These are phyloP conservation scores for Phasia obesa DNA, from an alignment of 2,888 invertebrate genomes.

Conservation along the genomic window DNA sequence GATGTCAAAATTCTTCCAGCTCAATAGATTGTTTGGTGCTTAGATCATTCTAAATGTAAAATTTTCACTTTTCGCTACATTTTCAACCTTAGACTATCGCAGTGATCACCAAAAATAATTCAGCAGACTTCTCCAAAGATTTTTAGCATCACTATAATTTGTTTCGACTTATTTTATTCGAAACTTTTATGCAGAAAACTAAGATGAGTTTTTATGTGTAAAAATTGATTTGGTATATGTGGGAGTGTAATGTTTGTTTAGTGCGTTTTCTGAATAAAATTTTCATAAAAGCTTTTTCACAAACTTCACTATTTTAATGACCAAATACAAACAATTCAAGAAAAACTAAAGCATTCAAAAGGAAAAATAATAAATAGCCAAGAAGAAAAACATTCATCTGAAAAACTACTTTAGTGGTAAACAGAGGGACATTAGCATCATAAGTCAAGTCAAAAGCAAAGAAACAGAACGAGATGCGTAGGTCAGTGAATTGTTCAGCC, in stretches of 20 bases:
- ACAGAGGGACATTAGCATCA: slow-evolving; percentile 11
- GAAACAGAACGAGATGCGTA: background rate
- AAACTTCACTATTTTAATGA: slow-evolving; percentile 41
- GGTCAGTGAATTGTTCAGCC: slow-evolving; percentile 24
- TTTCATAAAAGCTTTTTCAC: slow-evolving; percentile 54
- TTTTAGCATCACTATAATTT: background rate
- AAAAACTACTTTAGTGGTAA: slow-evolving; percentile 2
- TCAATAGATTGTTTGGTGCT: too few relatives aligned
- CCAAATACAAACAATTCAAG: background rate
- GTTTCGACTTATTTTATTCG: background rate
- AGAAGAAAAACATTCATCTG: slow-evolving; percentile 1
- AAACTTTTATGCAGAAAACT: background rate
- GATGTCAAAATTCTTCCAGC: too few relatives aligned
- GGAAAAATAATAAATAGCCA: background rate
- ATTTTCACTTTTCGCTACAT: too few relatives aligned
- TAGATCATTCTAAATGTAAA: too few relatives aligned
- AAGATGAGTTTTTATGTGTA: background rate
- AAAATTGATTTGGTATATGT: background rate
- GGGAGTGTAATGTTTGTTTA: slow-evolving; percentile 21
- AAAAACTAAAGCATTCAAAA: background rate
- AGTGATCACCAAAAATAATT: too few relatives aligned
- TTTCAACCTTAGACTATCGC: too few relatives aligned
- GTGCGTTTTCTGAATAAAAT: slow-evolving; percentile 37
- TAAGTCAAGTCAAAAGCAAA: slow-evolving; percentile 15
- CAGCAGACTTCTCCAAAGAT: too few relatives aligned